Evolutionary conservation across 2,797 vertebrate species (phyloP).

Genomic region (Onychomys leucogaster): DNA sequence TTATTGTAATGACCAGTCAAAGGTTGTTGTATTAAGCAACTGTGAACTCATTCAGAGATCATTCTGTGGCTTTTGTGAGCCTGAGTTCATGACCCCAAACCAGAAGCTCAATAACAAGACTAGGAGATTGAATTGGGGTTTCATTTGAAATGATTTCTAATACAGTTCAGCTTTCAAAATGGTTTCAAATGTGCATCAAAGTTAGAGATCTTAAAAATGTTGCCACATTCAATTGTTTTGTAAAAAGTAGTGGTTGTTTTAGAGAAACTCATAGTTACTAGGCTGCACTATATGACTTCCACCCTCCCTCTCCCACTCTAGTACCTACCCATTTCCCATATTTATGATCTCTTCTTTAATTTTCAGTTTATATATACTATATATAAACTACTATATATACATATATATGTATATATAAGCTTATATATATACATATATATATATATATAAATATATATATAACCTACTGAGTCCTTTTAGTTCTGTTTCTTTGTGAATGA

Average conservation of each 20-base stretch:
- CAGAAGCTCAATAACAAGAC: background rate
- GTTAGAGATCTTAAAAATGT: background rate
- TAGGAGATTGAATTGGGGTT: background rate
- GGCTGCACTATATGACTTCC: too few relatives aligned
- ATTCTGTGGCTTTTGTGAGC: background rate
- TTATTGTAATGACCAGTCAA: background rate
- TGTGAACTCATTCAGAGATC: background rate
- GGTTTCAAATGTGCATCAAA: background rate
- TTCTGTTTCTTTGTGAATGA: background rate
- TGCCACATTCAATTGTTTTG: background rate
- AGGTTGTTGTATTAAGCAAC: background rate
- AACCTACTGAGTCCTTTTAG: background rate
- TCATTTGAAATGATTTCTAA: background rate
- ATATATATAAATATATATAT: too few relatives aligned
- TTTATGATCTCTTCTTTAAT: background rate
- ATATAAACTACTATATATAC: too few relatives aligned
- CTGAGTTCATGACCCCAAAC: background rate
- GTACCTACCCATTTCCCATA: fast-evolving
- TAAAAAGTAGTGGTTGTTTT: background rate
- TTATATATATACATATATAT: too few relatives aligned
- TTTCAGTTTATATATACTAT: too few relatives aligned
- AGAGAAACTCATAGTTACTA: background rate
- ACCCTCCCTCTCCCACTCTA: fast-evolving
- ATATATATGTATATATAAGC: too few relatives aligned
- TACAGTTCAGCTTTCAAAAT: background rate